Evolutionary conservation across 1,140 invertebrate genomes (phyloP).

Genomic region (Drosophila insularis): DNA sequence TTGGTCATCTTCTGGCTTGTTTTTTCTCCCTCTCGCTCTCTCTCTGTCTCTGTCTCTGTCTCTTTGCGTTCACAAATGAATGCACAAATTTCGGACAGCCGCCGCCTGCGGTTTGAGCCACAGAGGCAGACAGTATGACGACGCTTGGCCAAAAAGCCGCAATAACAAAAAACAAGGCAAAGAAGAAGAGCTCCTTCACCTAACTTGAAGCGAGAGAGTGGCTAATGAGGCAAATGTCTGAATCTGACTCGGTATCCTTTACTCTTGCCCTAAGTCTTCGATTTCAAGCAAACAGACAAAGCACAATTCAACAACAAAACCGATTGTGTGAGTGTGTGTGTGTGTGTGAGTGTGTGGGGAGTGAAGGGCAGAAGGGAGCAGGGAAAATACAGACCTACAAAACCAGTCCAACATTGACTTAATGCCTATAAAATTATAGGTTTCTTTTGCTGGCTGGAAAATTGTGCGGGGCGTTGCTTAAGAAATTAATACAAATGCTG

Average conservation of each 20-base stretch:
- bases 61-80: slow-evolving; percentile 76
- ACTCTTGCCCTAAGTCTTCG: neutral
- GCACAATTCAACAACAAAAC: neutral
- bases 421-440: slow-evolving; percentile 79
- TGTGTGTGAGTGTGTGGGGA: neutral
- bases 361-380: neutral
- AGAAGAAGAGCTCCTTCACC: no score
- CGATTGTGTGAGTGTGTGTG: neutral
- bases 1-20: slow-evolving; percentile 57
- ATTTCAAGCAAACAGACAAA: slow-evolving; percentile 45
- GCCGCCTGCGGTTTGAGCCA: slow-evolving; percentile 67
- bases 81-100: slow-evolving; percentile 76
- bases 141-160: slow-evolving; percentile 38
- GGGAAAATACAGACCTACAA: slow-evolving; percentile 2
- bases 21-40: no score
- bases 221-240: slow-evolving; percentile 61
- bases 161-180: slow-evolving; percentile 37
- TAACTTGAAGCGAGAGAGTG: slow-evolving; percentile 57
- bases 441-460: slow-evolving; percentile 66
- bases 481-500: slow-evolving; percentile 72
- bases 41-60: no score
- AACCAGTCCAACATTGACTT: slow-evolving; percentile 71
- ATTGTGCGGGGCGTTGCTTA: slow-evolving; percentile 72
- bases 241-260: neutral
- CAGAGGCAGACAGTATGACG: slow-evolving; percentile 78